A percentile compares a stretch with the other conserved stretches of the same genome.
These are phyloP conservation scores for Masnerella sp. DNA, from an alignment of 2,888 invertebrate species.

Conservation along the genomic window DNA sequence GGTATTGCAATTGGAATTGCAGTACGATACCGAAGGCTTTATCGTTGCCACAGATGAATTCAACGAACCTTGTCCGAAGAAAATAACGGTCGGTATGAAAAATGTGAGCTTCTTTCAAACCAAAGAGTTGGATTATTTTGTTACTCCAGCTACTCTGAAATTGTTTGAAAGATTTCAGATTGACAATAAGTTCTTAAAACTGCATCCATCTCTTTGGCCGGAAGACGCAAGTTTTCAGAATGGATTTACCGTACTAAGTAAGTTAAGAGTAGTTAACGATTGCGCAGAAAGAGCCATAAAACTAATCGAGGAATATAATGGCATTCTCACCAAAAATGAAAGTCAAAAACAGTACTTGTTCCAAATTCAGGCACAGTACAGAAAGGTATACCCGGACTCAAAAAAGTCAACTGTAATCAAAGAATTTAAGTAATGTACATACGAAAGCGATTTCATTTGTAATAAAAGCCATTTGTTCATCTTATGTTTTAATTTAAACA, in stretches of 20 bases:
- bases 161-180: slow-evolving; percentile 16
- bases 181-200: slow-evolving; percentile 2
- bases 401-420: slow-evolving; percentile 1
- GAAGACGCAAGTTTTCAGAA: no score
- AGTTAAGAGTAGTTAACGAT: background rate
- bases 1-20: background rate
- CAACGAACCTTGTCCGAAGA: slow-evolving; percentile 4
- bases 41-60: background rate
- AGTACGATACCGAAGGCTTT: background rate
- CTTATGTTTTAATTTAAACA: background rate
- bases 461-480: slow-evolving; percentile 4
- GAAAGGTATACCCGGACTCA: slow-evolving; percentile 1
- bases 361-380: background rate
- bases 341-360: slow-evolving; percentile 13
- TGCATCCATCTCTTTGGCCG: slow-evolving; percentile 11
- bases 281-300: slow-evolving; percentile 5
- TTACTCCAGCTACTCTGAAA: slow-evolving; percentile 6
- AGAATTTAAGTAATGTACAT: slow-evolving; percentile 11
- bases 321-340: slow-evolving; percentile 6
- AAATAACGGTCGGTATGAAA: background rate
- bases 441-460: background rate
- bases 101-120: slow-evolving; percentile 1
- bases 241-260: background rate
- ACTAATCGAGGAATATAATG: slow-evolving; percentile 20
- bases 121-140: slow-evolving; percentile 8